Evolutionary conservation across 2,888 invertebrate species (phyloP).

Genomic region (Leistus spinibarbis): DNA sequence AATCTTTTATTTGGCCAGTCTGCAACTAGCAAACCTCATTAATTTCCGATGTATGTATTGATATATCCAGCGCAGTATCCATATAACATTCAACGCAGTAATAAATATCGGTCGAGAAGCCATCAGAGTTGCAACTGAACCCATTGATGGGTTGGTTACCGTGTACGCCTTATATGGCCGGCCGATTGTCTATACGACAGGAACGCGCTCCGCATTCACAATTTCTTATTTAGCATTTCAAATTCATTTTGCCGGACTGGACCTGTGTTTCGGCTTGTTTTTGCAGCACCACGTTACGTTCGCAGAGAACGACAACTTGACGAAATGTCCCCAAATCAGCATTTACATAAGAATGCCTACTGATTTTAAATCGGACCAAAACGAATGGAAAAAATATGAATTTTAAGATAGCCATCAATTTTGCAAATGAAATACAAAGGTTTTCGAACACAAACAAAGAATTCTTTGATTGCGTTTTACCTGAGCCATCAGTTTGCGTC

Average conservation of each 20-base stretch:
- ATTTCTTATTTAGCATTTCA: slow-evolving; percentile 34
- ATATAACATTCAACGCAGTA: neutral
- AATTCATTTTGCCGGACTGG: slow-evolving; percentile 21
- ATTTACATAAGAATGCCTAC: slow-evolving; percentile 27
- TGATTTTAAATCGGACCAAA: slow-evolving; percentile 13
- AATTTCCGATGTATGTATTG: neutral
- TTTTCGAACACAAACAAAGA: too few species aligned
- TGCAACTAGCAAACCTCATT: too few species aligned
- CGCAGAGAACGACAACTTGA: slow-evolving; percentile 1
- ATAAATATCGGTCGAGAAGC: neutral
- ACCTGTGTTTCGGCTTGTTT: neutral
- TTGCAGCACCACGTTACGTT: neutral
- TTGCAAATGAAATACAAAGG: neutral
- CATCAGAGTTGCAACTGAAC: neutral
- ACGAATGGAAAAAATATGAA: neutral
- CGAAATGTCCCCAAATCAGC: slow-evolving; percentile 19
- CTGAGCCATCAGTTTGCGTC: too few species aligned
- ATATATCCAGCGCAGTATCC: neutral
- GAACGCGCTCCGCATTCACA: slow-evolving; percentile 20
- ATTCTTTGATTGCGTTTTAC: too few species aligned
- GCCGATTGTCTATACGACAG: slow-evolving; percentile 23
- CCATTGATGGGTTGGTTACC: neutral
- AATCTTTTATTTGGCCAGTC: too few species aligned
- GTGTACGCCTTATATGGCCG: slow-evolving; percentile 22
- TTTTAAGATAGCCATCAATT: neutral